Conservation (phyloP, 2,797 vertebrate genomes). For the Emys orbicularis region DNA sequence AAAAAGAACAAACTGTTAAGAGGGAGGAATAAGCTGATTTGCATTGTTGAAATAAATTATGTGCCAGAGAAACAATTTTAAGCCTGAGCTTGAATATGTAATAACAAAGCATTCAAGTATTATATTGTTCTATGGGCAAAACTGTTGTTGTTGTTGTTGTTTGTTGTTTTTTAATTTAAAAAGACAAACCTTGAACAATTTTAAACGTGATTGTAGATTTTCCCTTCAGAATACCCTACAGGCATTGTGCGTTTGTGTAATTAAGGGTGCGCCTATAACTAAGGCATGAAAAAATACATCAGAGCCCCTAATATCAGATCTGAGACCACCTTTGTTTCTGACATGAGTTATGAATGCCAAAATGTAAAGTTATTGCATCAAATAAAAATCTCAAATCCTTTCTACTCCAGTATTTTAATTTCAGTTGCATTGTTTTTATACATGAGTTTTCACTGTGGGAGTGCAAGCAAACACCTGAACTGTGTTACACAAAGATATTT, state of each 20-base stretch:
- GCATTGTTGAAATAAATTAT: constrained; percentile 10
- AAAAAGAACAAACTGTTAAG: neutral
- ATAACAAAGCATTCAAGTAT: constrained; percentile 20
- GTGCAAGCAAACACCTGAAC: too few relatives aligned
- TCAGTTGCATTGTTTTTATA: neutral
- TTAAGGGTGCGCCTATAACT: constrained; percentile 34
- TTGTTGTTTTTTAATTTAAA: constrained; percentile 37
- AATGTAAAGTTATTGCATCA: neutral
- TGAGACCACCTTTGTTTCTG: constrained; percentile 2
- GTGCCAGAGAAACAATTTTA: constrained; percentile 6
- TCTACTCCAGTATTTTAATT: neutral
- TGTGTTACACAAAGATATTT: neutral
- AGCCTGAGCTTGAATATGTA: neutral
- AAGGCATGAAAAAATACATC: neutral
- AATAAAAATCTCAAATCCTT: neutral
- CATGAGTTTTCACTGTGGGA: neutral
- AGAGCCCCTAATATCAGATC: neutral
- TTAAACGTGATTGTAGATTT: constrained; percentile 39
- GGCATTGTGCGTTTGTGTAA: constrained; percentile 20
- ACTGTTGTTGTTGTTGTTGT: neutral
- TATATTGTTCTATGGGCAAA: neutral
- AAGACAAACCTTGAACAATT: constrained; percentile 57
- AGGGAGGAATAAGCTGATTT: neutral
- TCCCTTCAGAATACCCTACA: constrained; percentile 24
- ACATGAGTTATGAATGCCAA: neutral